Conservation (phyloP, 2,888 invertebrate species). For the Seira ritae region DNA sequence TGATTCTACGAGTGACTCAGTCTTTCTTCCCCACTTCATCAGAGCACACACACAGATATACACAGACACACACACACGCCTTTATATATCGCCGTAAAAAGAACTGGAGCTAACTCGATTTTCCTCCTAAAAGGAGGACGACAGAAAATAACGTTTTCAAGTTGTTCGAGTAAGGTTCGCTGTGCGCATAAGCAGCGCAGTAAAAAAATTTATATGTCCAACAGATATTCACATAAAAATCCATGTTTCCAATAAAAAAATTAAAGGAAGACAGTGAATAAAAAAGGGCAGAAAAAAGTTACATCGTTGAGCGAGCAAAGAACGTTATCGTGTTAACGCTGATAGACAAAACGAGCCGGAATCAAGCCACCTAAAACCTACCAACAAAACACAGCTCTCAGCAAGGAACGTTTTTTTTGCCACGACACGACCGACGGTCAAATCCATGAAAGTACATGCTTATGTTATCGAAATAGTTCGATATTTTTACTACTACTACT, state of each 20-base stretch:
- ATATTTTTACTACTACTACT: too few species aligned
- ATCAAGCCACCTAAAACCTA: neutral
- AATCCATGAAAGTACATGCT: neutral
- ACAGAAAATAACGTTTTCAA: slow-evolving; percentile 6
- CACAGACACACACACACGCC: slow-evolving; percentile 4
- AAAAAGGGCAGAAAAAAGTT: neutral
- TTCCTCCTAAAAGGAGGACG: neutral
- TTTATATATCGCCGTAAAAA: neutral
- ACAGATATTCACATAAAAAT: slow-evolving; percentile 6
- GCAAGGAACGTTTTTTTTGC: neutral
- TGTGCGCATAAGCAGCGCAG: neutral
- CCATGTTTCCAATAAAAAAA: neutral
- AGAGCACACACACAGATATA: slow-evolving; percentile 57
- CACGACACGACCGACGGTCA: neutral
- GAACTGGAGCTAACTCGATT: slow-evolving; percentile 8
- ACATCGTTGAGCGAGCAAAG: neutral
- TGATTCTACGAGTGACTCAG: slow-evolving; percentile 66
- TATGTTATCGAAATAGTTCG: neutral
- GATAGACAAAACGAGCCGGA: neutral
- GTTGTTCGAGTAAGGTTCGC: neutral
- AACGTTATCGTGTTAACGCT: slow-evolving; percentile 2
- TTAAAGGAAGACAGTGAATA: neutral
- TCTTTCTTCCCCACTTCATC: slow-evolving; percentile 67
- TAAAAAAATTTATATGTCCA: slow-evolving; percentile 11
- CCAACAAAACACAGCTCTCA: too few species aligned